phyloP scores from a whole-genome alignment of 1,140 invertebrate species.

The Latrodectus geometricus region DNA sequence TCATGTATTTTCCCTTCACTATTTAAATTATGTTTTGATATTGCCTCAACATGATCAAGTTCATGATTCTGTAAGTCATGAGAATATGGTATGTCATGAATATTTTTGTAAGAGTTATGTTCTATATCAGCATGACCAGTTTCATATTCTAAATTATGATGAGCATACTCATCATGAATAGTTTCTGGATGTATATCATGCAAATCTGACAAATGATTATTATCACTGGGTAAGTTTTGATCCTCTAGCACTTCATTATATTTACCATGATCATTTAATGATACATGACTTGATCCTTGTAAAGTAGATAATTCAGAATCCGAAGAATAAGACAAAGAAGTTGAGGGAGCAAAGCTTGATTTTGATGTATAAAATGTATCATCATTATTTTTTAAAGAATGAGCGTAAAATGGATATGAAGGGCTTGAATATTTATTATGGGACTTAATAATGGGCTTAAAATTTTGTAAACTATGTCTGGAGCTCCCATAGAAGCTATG shows the following conservation, averaged over 20 bases:
- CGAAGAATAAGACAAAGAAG: too few species aligned
- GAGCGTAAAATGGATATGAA: too few species aligned
- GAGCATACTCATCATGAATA: not conserved
- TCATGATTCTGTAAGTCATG: not conserved
- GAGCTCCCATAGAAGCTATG: not conserved
- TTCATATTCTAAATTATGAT: not conserved
- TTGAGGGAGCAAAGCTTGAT: too few species aligned
- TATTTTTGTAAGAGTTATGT: not conserved
- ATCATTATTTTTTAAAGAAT: too few species aligned
- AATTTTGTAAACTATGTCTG: not conserved
- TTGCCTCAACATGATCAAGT: not conserved
- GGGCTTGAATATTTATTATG: not conserved
- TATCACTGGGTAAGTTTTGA: too few species aligned
- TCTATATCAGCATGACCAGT: conserved; percentile 15
- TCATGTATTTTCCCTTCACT: not conserved
- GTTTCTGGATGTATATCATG: not conserved
- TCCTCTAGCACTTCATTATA: too few species aligned
- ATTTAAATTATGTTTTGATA: not conserved
- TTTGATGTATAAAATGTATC: too few species aligned
- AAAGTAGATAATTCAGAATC: too few species aligned
- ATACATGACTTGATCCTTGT: too few species aligned
- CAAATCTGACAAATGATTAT: not conserved
- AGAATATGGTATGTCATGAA: not conserved
- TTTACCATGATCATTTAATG: too few species aligned
- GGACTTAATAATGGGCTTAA: conserved; percentile 1